Conservation (phyloP, 92 coral and sea anemone species). For the Epizoanthus illoricatus region DNA sequence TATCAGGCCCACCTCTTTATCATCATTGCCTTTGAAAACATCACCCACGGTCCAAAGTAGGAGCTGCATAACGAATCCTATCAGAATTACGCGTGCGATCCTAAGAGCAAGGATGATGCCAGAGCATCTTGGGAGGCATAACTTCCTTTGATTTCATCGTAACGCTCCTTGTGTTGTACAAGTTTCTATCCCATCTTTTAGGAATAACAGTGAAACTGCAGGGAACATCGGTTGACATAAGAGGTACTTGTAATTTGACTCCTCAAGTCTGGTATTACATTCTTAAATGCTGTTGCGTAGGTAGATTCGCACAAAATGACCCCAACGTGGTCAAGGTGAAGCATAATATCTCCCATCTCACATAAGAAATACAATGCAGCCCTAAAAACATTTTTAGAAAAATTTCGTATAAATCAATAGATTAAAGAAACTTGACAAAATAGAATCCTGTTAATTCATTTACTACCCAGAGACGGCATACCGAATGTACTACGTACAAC, state of each 20-base stretch:
- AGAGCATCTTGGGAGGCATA: slow-evolving; percentile 43
- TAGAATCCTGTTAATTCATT: no score
- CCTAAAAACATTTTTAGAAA: no score
- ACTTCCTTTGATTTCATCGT: slow-evolving; percentile 45
- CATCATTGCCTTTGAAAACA: slow-evolving; percentile 34
- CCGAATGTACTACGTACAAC: background rate
- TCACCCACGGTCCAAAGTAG: slow-evolving; percentile 37
- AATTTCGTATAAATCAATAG: no score
- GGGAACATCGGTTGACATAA: slow-evolving; percentile 33
- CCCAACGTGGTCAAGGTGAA: background rate
- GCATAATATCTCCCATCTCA: no score
- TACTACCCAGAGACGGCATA: background rate
- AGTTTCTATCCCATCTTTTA: slow-evolving; percentile 41
- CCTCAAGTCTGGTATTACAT: background rate
- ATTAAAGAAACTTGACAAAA: no score
- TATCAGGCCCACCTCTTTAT: slow-evolving; percentile 27
- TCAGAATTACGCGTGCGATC: slow-evolving; percentile 39
- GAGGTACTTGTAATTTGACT: slow-evolving; percentile 13
- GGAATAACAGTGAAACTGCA: slow-evolving; percentile 55
- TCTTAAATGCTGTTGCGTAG: background rate
- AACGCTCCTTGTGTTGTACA: slow-evolving; percentile 37
- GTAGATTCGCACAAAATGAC: background rate
- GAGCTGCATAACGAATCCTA: slow-evolving; percentile 39
- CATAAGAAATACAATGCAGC: no score
- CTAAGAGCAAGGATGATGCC: slow-evolving; percentile 52